Percentiles rank a stretch among this genome's conserved stretches.
These are phyloP conservation scores for Saguinus imperator DNA, from an alignment of 2,113 vertebrate genomes.

Conservation along the genomic window DNA sequence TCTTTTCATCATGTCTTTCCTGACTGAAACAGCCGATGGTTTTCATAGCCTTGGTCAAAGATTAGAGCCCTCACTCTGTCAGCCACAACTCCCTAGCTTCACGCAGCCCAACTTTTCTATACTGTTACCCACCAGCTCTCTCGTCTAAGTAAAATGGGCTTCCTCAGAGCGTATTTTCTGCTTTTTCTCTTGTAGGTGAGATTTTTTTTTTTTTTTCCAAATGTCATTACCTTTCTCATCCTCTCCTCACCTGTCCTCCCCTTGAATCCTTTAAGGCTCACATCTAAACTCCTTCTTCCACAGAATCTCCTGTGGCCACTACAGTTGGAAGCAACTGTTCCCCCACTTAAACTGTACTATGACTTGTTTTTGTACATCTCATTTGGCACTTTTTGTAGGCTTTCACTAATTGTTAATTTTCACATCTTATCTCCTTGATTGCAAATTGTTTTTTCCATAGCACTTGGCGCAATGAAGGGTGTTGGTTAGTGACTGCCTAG, in stretches of 20 bases:
- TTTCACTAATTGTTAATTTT: conserved; percentile 61
- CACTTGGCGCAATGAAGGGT: background rate
- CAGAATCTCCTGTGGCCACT: background rate
- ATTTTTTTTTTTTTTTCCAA: conserved; percentile 2
- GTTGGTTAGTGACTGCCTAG: background rate
- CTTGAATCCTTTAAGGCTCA: background rate
- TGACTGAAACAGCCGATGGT: background rate
- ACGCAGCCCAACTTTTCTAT: background rate
- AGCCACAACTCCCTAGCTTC: background rate
- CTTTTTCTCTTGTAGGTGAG: background rate
- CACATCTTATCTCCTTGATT: conserved; percentile 44
- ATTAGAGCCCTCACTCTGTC: background rate
- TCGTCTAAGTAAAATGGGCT: background rate
- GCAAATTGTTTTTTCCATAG: background rate
- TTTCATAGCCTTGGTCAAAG: conserved; percentile 12
- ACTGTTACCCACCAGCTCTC: background rate
- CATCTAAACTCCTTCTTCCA: background rate
- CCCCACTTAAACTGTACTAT: background rate
- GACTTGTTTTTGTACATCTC: conserved; percentile 22
- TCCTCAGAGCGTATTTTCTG: background rate
- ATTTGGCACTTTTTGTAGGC: conserved; percentile 47
- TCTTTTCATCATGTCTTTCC: background rate
- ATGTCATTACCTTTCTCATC: background rate
- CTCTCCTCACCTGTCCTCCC: fast-evolving
- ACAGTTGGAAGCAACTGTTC: background rate